Evolutionary conservation across 1,140 invertebrate species (phyloP).

Genomic region (Anoplophora glabripennis): DNA sequence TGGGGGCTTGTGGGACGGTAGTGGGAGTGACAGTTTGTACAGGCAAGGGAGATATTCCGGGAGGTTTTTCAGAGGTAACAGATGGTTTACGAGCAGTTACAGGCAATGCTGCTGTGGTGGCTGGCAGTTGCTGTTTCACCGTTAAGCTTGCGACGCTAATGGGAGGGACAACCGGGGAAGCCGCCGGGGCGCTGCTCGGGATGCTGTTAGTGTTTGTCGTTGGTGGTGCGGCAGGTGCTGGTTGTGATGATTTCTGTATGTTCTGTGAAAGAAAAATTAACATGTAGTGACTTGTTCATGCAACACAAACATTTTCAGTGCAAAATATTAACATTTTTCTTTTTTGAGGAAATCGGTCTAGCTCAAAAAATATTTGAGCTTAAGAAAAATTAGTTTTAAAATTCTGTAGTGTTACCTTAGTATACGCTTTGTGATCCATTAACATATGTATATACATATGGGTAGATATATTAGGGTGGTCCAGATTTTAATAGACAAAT

Average conservation of each 20-base stretch:
- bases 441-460: too few relatives aligned
- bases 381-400: too few relatives aligned
- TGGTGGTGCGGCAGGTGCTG: conserved; percentile 21
- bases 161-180: conserved; percentile 2
- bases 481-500: too few relatives aligned
- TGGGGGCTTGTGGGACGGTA: conserved; percentile 38
- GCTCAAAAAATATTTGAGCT: too few relatives aligned
- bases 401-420: too few relatives aligned
- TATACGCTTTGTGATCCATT: too few relatives aligned
- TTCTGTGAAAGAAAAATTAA: conserved; percentile 9
- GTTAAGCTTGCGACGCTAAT: conserved; percentile 8
- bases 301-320: too few relatives aligned
- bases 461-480: too few relatives aligned
- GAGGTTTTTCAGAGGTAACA: conserved; percentile 19
- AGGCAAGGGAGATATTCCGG: conserved; percentile 11
- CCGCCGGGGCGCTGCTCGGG: background rate
- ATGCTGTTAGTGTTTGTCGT: conserved; percentile 17
- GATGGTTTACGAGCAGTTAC: conserved; percentile 15
- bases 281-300: background rate
- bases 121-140: conserved; percentile 10
- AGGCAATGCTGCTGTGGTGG: conserved; percentile 12
- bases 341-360: too few relatives aligned
- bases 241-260: conserved; percentile 19
- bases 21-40: conserved; percentile 21
- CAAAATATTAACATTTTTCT: too few relatives aligned